phyloP scores from a whole-genome alignment of 2,113 vertebrate species.

The Epinephelus cyanopodus region DNA sequence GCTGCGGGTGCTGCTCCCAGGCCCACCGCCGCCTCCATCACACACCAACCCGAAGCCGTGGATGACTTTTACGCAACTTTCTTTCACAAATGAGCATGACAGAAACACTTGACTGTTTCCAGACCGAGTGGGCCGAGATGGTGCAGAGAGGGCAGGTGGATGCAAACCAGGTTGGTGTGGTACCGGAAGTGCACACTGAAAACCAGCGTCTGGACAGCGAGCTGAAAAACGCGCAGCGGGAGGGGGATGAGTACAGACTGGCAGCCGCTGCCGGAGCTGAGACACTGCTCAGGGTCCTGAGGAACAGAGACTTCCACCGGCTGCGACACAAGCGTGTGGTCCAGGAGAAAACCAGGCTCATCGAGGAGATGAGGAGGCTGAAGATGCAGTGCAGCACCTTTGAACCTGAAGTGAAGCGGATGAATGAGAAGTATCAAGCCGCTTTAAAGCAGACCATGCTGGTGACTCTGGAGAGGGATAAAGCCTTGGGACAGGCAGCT shows the following conservation, averaged over 20 bases:
- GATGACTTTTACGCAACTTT: conserved; percentile 93
- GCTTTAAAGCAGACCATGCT: conserved; percentile 88
- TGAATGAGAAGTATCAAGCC: conserved; percentile 89
- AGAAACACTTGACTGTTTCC: conserved; percentile 92
- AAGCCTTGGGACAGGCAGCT: conserved; percentile 75
- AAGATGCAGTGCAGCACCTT: conserved; percentile 88
- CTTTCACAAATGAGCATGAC: conserved; percentile 91
- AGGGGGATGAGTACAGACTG: conserved; percentile 84
- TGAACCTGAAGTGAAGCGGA: conserved; percentile 84
- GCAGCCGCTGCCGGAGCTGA: conserved; percentile 82
- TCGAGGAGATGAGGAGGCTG: conserved; percentile 88
- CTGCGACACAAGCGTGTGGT: conserved; percentile 88
- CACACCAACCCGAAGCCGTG: conserved; percentile 77
- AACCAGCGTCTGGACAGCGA: conserved; percentile 87
- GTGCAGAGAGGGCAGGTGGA: conserved; percentile 83
- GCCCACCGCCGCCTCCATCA: background rate
- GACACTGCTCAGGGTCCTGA: conserved; percentile 85
- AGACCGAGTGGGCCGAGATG: conserved; percentile 92
- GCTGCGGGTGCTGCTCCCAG: conserved; percentile 42
- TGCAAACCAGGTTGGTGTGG: conserved; percentile 58
- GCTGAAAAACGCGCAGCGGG: conserved; percentile 83
- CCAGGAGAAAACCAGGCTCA: conserved; percentile 90
- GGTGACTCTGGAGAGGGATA: conserved; percentile 87
- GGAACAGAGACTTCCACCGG: conserved; percentile 88
- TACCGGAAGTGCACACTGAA: conserved; percentile 85